These are phyloP conservation scores for Halichondria panicea DNA, from an alignment of 37 sponge, comb jelly and placozoan species.

Conservation along the genomic window DNA sequence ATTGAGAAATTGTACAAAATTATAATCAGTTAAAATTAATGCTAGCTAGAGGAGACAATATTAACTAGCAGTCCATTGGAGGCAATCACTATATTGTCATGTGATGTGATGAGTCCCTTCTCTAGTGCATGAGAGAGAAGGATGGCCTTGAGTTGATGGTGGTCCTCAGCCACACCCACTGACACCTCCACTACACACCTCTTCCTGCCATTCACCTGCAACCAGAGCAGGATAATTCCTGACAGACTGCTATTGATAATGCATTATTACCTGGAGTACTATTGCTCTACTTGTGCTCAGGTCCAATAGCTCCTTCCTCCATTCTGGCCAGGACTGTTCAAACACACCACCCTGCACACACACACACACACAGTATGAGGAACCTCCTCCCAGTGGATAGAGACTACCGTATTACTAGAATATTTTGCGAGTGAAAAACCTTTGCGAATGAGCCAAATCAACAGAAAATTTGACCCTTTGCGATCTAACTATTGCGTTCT, in stretches of 20 bases:
- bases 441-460: too few species aligned
- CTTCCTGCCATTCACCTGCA: constrained; percentile 13
- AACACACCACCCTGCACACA: neutral
- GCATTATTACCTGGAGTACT: neutral
- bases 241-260: too few species aligned
- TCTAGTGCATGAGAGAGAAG: neutral
- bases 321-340: neutral
- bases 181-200: neutral
- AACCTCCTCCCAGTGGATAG: too few species aligned
- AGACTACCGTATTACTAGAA: too few species aligned
- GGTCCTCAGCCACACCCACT: neutral
- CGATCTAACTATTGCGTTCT: too few species aligned
- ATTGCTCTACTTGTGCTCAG: neutral
- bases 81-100: neutral
- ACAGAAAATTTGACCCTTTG: too few species aligned
- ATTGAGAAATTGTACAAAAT: too few species aligned
- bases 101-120: neutral
- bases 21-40: too few species aligned
- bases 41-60: neutral
- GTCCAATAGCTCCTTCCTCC: neutral
- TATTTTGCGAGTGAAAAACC: too few species aligned
- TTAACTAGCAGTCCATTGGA: neutral
- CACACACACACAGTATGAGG: too few species aligned
- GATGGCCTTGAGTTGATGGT: neutral
- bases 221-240: too few species aligned